Percentiles rank a stretch among this genome's conserved stretches.
Evolutionary conservation across 2,797 vertebrate species (phyloP).

Genomic region (Neosilurus mollespiculum): DNA sequence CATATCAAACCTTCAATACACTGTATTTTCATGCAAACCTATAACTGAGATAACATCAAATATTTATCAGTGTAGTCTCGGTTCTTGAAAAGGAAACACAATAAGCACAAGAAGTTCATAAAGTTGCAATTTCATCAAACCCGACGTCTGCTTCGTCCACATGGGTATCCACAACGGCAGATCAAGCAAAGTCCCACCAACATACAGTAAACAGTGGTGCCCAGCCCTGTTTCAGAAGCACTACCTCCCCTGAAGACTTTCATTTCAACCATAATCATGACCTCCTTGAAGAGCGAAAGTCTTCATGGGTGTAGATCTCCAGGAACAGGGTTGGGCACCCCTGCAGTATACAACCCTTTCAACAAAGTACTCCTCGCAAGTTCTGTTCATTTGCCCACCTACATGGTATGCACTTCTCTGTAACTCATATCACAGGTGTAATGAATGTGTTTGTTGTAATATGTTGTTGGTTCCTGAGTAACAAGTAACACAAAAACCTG

Average conservation of each 20-base stretch:
- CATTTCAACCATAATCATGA: no score
- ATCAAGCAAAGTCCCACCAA: not conserved
- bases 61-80: not conserved
- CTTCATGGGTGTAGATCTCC: no score
- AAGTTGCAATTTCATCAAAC: not conserved
- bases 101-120: not conserved
- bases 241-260: no score
- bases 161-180: not conserved
- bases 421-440: not conserved
- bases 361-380: not conserved
- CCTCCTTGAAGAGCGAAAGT: no score
- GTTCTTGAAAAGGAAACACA: not conserved
- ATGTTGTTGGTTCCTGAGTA: not conserved
- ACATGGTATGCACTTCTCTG: not conserved
- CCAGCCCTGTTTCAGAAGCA: no score
- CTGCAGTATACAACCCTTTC: not conserved
- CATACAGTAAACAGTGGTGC: no score
- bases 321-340: no score
- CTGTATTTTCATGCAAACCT: not conserved
- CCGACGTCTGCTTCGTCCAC: not conserved
- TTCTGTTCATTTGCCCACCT: not conserved
- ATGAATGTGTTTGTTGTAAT: not conserved
- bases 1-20: not conserved
- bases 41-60: not conserved
- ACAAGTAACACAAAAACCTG: not conserved